These are phyloP conservation scores for Diplolepis rosae DNA, from an alignment of 2,888 invertebrate species.

Conservation along the genomic window DNA sequence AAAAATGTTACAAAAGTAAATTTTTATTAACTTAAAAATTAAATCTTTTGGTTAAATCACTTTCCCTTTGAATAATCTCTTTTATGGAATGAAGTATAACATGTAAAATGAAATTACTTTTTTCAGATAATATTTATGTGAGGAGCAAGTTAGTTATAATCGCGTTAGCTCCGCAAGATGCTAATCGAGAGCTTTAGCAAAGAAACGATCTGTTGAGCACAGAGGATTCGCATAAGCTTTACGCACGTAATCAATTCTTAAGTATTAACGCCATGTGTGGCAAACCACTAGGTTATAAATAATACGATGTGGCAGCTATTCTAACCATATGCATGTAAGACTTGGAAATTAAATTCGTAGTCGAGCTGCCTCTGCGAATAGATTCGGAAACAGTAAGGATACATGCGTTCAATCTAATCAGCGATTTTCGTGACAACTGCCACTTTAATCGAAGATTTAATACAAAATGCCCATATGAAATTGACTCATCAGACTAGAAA, in stretches of 20 bases:
- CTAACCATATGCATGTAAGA: slow-evolving; percentile 34
- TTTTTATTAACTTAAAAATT: slow-evolving; percentile 8
- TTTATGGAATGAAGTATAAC: not conserved
- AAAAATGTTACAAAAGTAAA: slow-evolving; percentile 5
- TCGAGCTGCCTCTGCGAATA: slow-evolving; percentile 14
- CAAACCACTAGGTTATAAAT: slow-evolving; percentile 45
- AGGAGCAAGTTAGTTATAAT: slow-evolving; percentile 5
- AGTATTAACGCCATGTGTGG: slow-evolving; percentile 47
- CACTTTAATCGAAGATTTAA: slow-evolving; percentile 18
- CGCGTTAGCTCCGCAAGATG: slow-evolving; percentile 12
- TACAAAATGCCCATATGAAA: slow-evolving; percentile 1
- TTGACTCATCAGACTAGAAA: slow-evolving; percentile 3
- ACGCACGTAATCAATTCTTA: slow-evolving; percentile 53
- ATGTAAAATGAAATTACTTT: slow-evolving; percentile 6
- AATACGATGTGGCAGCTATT: slow-evolving; percentile 37
- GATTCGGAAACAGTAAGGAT: slow-evolving; percentile 13
- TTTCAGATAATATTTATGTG: not conserved
- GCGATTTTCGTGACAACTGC: not conserved
- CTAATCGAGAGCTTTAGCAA: slow-evolving; percentile 3
- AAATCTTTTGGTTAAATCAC: not conserved
- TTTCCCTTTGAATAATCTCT: slow-evolving; percentile 4
- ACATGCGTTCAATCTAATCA: slow-evolving; percentile 11
- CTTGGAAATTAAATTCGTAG: slow-evolving; percentile 40
- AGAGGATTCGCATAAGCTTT: slow-evolving; percentile 43
- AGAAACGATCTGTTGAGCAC: slow-evolving; percentile 29